Evolutionary conservation across 1,140 invertebrate species (phyloP), one percentile per base, ranked within the genome.

Genomic region (Lerema accius): DNA sequence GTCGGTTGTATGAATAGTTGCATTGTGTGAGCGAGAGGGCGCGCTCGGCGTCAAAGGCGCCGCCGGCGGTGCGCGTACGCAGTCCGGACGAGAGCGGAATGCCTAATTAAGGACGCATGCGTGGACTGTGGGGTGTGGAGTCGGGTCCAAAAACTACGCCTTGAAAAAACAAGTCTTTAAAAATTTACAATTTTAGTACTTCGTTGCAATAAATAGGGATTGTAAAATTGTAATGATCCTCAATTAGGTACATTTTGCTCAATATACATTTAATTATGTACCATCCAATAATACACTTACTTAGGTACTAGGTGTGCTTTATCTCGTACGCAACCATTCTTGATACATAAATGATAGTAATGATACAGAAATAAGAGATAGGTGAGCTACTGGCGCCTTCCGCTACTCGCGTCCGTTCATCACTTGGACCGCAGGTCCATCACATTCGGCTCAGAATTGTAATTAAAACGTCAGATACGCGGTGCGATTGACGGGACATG

Each of bases 71-170:
- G 80, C 84, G 84, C 86, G 86, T 82, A 86, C 86, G 86, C 84
- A 78, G 82, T 70, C 80, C 85, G 75, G 82, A 86, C 84, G 85
- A 80, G 80, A 77, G 61, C 71, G 80, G 86, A 88, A 89, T 89
- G 84, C 84, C 82, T 90, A 90, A 88, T 88, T 90, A 87, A 88
- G 83, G 82, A 84, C 85, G 87, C 84, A 88, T 90, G 87, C 87
- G 83, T 86, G 84, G 85, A 86, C 83, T 80, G 76, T 67, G 62
- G 77, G 65, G 68, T 73, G 70, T 68, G 68, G 67, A 37, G 51
- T 56, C 48, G 60, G 78, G 75, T 76, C 13, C 53, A 67, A 77
- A 17, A 26, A 39, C 43, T 65, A 56, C 28, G 28, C 4, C 9
- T 32, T 4, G 9, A 32, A 32, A 32, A 32, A 32, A 32, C 1